Percentiles rank a stretch among this genome's conserved stretches.
phyloP scores from a whole-genome alignment of 1,140 invertebrate species.

The Pentalonia nigronervosa region DNA sequence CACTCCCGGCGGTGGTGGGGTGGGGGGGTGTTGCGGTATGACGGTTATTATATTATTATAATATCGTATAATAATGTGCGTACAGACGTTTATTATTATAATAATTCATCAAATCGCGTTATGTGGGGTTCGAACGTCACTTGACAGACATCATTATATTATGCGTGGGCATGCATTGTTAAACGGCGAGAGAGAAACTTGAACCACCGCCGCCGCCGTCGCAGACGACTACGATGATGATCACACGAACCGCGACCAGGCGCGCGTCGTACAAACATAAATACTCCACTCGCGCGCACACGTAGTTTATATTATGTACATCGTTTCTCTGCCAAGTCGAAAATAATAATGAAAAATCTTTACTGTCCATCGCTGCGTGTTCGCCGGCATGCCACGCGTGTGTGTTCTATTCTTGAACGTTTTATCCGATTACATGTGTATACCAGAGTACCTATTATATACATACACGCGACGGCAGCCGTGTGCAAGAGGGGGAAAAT shows the following conservation, averaged over 20 bases:
- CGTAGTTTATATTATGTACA: neutral
- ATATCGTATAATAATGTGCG: neutral
- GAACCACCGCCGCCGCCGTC: neutral
- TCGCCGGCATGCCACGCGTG: neutral
- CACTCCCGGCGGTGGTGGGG: neutral
- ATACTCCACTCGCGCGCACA: neutral
- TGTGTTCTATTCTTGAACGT: conserved; percentile 31
- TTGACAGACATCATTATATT: conserved; percentile 47
- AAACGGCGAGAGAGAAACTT: neutral
- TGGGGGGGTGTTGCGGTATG: neutral
- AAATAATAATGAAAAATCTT: conserved; percentile 48
- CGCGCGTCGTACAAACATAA: conserved; percentile 29
- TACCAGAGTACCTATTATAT: neutral
- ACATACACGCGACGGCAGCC: neutral
- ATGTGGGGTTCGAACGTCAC: conserved; percentile 2
- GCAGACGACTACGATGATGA: neutral
- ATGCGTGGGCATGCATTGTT: conserved; percentile 33
- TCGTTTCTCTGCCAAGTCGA: conserved; percentile 35
- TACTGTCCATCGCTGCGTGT: conserved; percentile 5
- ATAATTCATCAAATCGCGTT: conserved; percentile 42
- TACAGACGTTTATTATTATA: conserved; percentile 35
- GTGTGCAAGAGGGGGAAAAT: neutral
- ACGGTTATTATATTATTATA: neutral
- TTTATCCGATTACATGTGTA: conserved; percentile 38
- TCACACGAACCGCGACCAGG: neutral